These are phyloP conservation scores for Calliphora vomitoria DNA, from an alignment of 2,888 invertebrate genomes.

Conservation along the genomic window DNA sequence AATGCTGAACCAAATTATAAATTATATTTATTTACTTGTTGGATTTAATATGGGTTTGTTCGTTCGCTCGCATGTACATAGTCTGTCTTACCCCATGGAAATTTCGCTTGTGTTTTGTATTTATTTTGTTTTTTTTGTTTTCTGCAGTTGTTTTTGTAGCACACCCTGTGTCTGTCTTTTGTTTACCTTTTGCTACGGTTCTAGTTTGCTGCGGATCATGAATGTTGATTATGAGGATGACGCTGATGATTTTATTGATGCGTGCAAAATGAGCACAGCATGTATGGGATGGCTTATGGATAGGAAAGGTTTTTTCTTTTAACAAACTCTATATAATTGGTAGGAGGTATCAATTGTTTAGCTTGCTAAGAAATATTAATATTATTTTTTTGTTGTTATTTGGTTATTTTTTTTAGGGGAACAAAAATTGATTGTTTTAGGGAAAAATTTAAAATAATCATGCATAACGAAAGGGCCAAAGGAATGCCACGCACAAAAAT, in stretches of 20 bases:
- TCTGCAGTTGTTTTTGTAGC: slow-evolving; percentile 1
- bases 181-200: slow-evolving; percentile 53
- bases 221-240: slow-evolving; percentile 51
- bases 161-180: slow-evolving; percentile 32
- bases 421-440: slow-evolving; percentile 42
- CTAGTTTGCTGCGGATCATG: slow-evolving; percentile 45
- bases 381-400: slow-evolving; percentile 26
- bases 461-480: slow-evolving; percentile 12
- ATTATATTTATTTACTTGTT: slow-evolving; percentile 70
- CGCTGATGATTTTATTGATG: slow-evolving; percentile 72
- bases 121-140: slow-evolving; percentile 14
- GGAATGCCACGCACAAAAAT: background rate
- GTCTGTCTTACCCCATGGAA: slow-evolving; percentile 52
- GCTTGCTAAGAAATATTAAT: slow-evolving; percentile 49
- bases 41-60: slow-evolving; percentile 39
- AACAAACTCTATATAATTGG: slow-evolving; percentile 51
- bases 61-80: too few species aligned
- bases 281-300: slow-evolving; percentile 53
- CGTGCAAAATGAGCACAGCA: slow-evolving; percentile 73
- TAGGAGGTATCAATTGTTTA: slow-evolving; percentile 61
- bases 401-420: slow-evolving; percentile 12
- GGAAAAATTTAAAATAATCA: slow-evolving; percentile 33
- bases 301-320: background rate
- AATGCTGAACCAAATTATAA: slow-evolving; percentile 59
- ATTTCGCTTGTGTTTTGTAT: slow-evolving; percentile 45